phyloP scores from a whole-genome alignment of 2,797 vertebrate species.

The Erpetoichthys calabaricus region DNA sequence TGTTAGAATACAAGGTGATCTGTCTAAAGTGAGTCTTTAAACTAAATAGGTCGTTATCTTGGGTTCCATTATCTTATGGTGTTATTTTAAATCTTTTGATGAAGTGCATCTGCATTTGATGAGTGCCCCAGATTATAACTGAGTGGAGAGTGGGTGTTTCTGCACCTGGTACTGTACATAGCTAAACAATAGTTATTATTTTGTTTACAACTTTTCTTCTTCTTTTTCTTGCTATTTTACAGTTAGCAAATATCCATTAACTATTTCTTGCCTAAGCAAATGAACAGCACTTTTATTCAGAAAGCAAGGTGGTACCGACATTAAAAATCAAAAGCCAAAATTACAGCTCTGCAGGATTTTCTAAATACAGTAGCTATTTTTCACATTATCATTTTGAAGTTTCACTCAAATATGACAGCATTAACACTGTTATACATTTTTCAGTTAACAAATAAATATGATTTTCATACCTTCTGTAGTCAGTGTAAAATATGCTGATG shows the following conservation, averaged over 20 bases:
- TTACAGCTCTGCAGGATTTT: too few relatives aligned
- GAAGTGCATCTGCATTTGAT: constrained; percentile 90
- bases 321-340: too few relatives aligned
- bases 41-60: constrained; percentile 63
- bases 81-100: constrained; percentile 72
- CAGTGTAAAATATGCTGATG: constrained; percentile 4
- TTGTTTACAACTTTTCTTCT: constrained; percentile 69
- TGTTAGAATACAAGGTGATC: constrained; percentile 42
- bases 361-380: too few relatives aligned
- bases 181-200: constrained; percentile 89
- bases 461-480: constrained; percentile 3
- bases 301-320: too few relatives aligned
- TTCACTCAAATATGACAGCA: background rate
- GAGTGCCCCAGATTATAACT: constrained; percentile 66
- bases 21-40: constrained; percentile 55
- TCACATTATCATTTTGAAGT: too few relatives aligned
- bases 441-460: background rate
- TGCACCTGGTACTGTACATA: constrained; percentile 82
- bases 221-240: constrained; percentile 45
- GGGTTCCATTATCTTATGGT: constrained; percentile 68
- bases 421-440: background rate
- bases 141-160: constrained; percentile 72
- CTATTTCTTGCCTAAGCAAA: constrained; percentile 24
- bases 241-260: constrained; percentile 53
- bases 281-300: too few relatives aligned